A percentile compares a stretch with the other conserved stretches of the same genome.
phyloP scores from a whole-genome alignment of 1,140 invertebrate genomes.

The Zaprionus davidi region DNA sequence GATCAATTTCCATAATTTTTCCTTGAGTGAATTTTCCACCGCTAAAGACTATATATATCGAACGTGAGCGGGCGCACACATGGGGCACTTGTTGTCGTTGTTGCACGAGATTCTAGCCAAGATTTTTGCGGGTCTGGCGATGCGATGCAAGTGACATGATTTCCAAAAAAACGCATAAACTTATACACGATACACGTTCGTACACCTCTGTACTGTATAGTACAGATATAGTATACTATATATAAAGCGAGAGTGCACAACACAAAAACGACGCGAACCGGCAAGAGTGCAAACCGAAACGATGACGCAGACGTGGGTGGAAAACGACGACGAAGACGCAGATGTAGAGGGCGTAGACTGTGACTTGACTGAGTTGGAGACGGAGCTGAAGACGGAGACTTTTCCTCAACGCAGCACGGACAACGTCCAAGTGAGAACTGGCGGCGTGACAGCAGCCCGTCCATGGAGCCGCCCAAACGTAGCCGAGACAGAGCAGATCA shows the following conservation, averaged over 20 bases:
- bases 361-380: not conserved
- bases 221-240: slow-evolving; percentile 30
- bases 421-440: slow-evolving; percentile 72
- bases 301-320: slow-evolving; percentile 9
- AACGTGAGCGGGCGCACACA: not conserved
- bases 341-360: not conserved
- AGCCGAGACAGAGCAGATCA: slow-evolving; percentile 20
- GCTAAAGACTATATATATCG: slow-evolving; percentile 8
- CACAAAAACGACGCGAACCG: slow-evolving; percentile 29
- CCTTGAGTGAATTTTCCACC: slow-evolving; percentile 16
- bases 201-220: slow-evolving; percentile 47
- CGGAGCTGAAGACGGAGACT: slow-evolving; percentile 17
- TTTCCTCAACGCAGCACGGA: slow-evolving; percentile 52
- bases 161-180: slow-evolving; percentile 74
- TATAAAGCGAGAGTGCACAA: slow-evolving; percentile 19
- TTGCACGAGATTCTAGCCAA: slow-evolving; percentile 44
- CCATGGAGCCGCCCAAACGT: slow-evolving; percentile 62
- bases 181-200: slow-evolving; percentile 22
- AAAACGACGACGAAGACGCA: too few species aligned
- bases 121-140: slow-evolving; percentile 52
- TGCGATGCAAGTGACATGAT: slow-evolving; percentile 74
- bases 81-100: slow-evolving; percentile 24
- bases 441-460: slow-evolving; percentile 67
- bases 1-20: slow-evolving; percentile 47
- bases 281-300: slow-evolving; percentile 41